These are phyloP conservation scores for Lamprologus sp. DNA, from an alignment of 2,113 vertebrate species.

Conservation along the genomic window DNA sequence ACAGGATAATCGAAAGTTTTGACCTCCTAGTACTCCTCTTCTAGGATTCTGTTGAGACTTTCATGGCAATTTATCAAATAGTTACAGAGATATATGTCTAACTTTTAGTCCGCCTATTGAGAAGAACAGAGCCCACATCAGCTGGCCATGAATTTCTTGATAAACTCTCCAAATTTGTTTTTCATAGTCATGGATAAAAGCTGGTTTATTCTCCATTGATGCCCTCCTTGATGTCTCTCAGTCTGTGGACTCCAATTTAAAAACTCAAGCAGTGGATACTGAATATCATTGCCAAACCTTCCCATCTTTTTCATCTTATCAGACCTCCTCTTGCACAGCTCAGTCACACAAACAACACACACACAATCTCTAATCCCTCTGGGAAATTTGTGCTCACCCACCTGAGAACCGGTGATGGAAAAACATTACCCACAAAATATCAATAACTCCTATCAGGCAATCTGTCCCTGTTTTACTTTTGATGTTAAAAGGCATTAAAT, in stretches of 20 bases:
- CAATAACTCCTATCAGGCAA: conserved; percentile 11
- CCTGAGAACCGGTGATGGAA: conserved; percentile 4
- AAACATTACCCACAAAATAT: conserved; percentile 13
- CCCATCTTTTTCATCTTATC: conserved; percentile 3
- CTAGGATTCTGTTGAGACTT: not conserved
- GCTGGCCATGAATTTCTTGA: not conserved
- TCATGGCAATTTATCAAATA: not conserved
- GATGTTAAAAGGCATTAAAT: not conserved
- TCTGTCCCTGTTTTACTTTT: not conserved
- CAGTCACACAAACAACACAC: not conserved
- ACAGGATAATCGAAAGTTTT: not conserved
- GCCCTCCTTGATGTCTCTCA: not conserved
- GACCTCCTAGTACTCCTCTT: not conserved
- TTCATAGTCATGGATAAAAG: not conserved
- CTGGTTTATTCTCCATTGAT: not conserved
- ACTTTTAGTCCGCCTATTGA: not conserved
- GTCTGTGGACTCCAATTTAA: not conserved
- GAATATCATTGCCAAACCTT: not conserved
- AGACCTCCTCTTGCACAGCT: not conserved
- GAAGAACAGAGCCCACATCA: not conserved
- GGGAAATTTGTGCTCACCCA: conserved; percentile 19
- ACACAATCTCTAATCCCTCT: not conserved
- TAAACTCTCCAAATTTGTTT: not conserved
- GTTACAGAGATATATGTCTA: not conserved
- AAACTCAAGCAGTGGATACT: not conserved